Percentiles rank a stretch among this genome's conserved stretches.
Conservation (phyloP, 2,888 invertebrate genomes). For the Lasioglossum calceatum region DNA sequence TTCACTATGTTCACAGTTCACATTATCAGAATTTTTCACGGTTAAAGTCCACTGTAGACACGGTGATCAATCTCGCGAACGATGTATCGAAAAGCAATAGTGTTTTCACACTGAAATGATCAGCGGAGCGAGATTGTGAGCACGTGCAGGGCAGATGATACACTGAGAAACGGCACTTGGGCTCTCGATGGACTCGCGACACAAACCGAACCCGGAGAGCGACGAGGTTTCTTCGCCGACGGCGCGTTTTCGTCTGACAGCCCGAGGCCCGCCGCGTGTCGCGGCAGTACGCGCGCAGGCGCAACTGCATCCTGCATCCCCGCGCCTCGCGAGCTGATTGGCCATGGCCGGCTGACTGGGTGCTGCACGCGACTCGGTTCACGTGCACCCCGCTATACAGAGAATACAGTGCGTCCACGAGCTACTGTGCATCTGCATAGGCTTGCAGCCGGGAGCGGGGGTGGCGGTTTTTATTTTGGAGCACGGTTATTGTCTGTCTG, state of each 20-base stretch:
- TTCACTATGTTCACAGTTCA: background rate
- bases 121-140: background rate
- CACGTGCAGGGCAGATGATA: slow-evolving; percentile 23
- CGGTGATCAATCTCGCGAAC: background rate
- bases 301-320: background rate
- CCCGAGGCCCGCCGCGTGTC: slow-evolving; percentile 53
- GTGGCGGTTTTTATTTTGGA: background rate
- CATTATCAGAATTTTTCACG: background rate
- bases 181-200: slow-evolving; percentile 47
- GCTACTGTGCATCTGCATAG: background rate
- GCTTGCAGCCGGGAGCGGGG: background rate
- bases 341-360: slow-evolving; percentile 24
- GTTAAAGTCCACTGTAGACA: background rate
- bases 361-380: slow-evolving; percentile 42
- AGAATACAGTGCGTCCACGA: background rate
- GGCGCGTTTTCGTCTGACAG: slow-evolving; percentile 61
- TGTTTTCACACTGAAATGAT: background rate
- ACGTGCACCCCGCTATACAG: slow-evolving; percentile 34
- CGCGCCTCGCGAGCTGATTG: slow-evolving; percentile 20
- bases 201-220: slow-evolving; percentile 17
- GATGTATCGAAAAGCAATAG: background rate
- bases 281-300: slow-evolving; percentile 43
- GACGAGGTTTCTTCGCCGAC: slow-evolving; percentile 48
- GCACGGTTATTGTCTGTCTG: background rate
- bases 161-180: slow-evolving; percentile 37